Base-by-base conservation (phyloP, 2,888 invertebrate genomes). In the Metacarcinus magister region DNA sequence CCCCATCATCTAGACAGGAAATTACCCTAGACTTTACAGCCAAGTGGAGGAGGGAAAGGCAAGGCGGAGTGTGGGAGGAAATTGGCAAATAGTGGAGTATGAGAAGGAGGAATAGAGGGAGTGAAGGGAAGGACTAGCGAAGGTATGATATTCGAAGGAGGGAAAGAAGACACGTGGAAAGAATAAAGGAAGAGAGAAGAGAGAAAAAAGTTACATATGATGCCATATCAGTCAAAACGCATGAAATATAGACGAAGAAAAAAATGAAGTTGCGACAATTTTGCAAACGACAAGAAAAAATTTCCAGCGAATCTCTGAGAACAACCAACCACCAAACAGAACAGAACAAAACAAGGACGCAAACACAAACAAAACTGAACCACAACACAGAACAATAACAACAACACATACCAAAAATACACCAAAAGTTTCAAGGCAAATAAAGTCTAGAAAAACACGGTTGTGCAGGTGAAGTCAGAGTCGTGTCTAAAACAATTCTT, bases 1-100 rank as follows among this genome's bases (percentile, higher is more conserved):
- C 91, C 91, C 44, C 91, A 44, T 46, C 91, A 91, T 44, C 91
- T 46, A 46, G 91, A 91, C 91, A 44, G 91, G 91, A 91, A 91
- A 91, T 91, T 91, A 91, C 46, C 91, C 91, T 46, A 46, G 46
- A 46, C 44, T 91, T 91, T 46, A 44, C 91, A 46, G 91, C 44
- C 46, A 19, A 46, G 19, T 32, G n/a, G 44, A 46, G 91, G 91
- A 46, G 91, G 91, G 46, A 46, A 32, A 46, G 91, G 91, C 44
- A n/a, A 10, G 91, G 90, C 44, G 90, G 7, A 32, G 91, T 46
- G 44, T 91, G 91, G 91, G 91, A 91, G 46, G 91, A 46, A 46
- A 91, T 91, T 91, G 91, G 91, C 44, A 46, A 91, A 91, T 44
- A 46, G 91, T 16, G 91, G 46, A 46, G 91, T 8, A 44, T 91